These are phyloP conservation scores for Harpegnathos saltator DNA, from an alignment of 1,140 invertebrate species.

Conservation along the genomic window DNA sequence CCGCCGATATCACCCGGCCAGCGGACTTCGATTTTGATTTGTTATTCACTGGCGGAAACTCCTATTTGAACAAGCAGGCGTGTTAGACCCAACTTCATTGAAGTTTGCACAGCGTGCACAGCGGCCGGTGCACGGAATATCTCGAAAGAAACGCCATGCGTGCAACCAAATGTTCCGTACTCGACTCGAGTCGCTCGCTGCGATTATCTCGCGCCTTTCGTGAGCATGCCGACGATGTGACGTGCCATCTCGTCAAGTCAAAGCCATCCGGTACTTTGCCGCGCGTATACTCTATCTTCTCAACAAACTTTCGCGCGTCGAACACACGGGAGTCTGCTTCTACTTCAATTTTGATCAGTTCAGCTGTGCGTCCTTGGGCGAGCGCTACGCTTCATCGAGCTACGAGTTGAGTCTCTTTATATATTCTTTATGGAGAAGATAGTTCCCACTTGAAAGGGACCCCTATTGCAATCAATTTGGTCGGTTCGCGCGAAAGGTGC, in stretches of 20 bases:
- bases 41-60: constrained; percentile 87
- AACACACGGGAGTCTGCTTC: background rate
- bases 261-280: constrained; percentile 3
- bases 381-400: background rate
- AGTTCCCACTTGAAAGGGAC: background rate
- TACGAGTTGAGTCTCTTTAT: background rate
- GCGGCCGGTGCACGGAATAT: constrained; percentile 8
- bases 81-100: constrained; percentile 6
- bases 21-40: constrained; percentile 86
- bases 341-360: background rate
- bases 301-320: constrained; percentile 26
- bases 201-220: constrained; percentile 4
- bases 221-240: constrained; percentile 36
- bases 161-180: constrained; percentile 63
- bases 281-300: constrained; percentile 23
- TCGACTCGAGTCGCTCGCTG: background rate
- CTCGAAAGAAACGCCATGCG: constrained; percentile 52
- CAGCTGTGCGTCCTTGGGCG: background rate
- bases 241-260: constrained; percentile 26
- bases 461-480: constrained; percentile 11
- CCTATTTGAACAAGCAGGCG: constrained; percentile 78
- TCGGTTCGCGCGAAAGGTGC: background rate
- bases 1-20: constrained; percentile 82
- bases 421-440: constrained; percentile 25
- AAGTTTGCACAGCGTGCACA: background rate